A percentile compares a stretch with the other conserved stretches of the same genome.
phyloP scores from a whole-genome alignment of 2,113 vertebrate genomes.

The Xiphorhynchus elegans region DNA sequence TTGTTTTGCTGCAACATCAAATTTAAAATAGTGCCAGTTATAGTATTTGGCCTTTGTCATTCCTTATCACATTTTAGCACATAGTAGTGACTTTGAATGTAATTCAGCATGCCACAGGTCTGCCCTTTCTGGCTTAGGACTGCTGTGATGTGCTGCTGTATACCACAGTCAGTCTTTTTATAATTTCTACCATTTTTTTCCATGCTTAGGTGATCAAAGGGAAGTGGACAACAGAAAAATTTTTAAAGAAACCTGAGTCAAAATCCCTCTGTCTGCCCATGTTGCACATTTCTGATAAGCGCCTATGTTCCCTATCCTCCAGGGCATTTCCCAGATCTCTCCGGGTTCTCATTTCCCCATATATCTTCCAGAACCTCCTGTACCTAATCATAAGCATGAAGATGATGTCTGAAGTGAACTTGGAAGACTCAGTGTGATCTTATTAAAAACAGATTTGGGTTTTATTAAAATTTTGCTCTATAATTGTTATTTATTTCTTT shows the following conservation, averaged over 20 bases:
- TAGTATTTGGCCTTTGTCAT: neutral
- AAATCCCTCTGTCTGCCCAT: neutral
- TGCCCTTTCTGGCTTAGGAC: neutral
- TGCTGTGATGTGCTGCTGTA: neutral
- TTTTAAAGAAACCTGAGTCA: neutral
- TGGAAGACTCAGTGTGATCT: neutral
- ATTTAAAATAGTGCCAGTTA: neutral
- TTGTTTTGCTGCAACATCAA: neutral
- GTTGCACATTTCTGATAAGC: neutral
- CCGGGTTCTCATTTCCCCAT: neutral
- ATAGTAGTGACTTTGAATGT: neutral
- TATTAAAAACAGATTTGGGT: neutral
- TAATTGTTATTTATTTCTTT: neutral
- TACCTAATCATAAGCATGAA: fast-evolving
- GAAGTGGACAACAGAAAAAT: neutral
- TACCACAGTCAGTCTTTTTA: neutral
- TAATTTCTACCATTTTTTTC: neutral
- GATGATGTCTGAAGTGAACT: neutral
- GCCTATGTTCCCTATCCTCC: neutral
- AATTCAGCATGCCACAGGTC: neutral
- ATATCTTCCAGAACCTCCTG: neutral
- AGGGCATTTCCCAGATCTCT: neutral
- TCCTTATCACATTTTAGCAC: neutral
- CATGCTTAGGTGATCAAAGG: neutral
- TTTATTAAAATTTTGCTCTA: neutral